A percentile compares a stretch with the other conserved stretches of the same genome.
These are phyloP conservation scores for Bos taurus DNA, from an alignment of 2,113 vertebrate genomes.

Conservation along the genomic window ARS-UCD2.0 NC_037356.1:30153001-30153500, in stretches of 20 bases:
- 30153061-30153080: no score
- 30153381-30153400: neutral
- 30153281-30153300: neutral
- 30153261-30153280: neutral
- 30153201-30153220: neutral
- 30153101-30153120: neutral
- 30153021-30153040: no score
- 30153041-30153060: no score
- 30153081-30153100: neutral
- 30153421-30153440: neutral
- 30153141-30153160: neutral
- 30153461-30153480: neutral
- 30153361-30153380: neutral
- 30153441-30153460: neutral
- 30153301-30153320: neutral
- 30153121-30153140: neutral
- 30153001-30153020: no score
- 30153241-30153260: neutral
- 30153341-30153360: no score
- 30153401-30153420: neutral
- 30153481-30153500: neutral
- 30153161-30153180: fast-evolving
- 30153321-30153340: neutral
- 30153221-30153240: neutral
- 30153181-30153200: neutral